Conservation (phyloP, 2,888 invertebrate genomes). For the Drosophila anomalipes region DNA sequence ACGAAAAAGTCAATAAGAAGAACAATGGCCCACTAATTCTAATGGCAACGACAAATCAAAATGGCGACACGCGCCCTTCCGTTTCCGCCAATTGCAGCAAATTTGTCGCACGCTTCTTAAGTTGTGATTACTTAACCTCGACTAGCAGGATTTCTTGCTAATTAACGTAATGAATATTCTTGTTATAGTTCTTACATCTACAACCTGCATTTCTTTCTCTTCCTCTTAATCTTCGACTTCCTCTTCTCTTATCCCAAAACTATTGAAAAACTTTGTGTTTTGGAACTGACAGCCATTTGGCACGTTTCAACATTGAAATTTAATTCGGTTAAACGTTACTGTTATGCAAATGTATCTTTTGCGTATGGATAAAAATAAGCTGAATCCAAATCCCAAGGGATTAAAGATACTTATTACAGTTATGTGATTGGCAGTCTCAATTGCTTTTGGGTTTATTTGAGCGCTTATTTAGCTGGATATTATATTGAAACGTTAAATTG, state of each 20-base stretch:
- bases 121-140: conserved; percentile 59
- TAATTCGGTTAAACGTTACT: conserved; percentile 42
- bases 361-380: conserved; percentile 9
- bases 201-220: not conserved
- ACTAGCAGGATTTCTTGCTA: conserved; percentile 43
- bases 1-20: not conserved
- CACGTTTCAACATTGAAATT: conserved; percentile 44
- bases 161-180: conserved; percentile 38
- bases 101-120: conserved; percentile 68
- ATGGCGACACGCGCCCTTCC: conserved; percentile 72
- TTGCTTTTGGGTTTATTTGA: not conserved
- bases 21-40: conserved; percentile 6
- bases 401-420: conserved; percentile 16
- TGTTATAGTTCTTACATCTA: not conserved
- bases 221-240: not conserved
- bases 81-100: conserved; percentile 53
- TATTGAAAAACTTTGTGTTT: conserved; percentile 37
- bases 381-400: conserved; percentile 20
- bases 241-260: not conserved
- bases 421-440: conserved; percentile 13
- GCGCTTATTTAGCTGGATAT: not conserved
- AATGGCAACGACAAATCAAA: conserved; percentile 70
- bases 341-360: conserved; percentile 47
- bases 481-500: not conserved
- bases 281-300: conserved; percentile 37